Evolutionary conservation across 2,888 invertebrate species (phyloP), one percentile per base, ranked within the genome.

Genomic region (Seira musarum): DNA sequence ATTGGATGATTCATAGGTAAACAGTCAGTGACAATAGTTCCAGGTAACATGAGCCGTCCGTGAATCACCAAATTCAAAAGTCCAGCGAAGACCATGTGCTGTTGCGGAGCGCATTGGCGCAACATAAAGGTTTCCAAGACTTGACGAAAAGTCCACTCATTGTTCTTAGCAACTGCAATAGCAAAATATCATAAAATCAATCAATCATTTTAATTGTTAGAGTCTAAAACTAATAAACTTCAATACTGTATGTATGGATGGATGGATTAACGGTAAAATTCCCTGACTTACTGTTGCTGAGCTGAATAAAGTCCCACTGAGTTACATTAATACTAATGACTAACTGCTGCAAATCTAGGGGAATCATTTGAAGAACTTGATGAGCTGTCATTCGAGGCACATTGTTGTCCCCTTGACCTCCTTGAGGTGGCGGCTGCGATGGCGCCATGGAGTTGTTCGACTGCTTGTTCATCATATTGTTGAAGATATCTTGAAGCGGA

Each of bases 341-440:
- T 53, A 82, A 53, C n/a, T 65, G 72, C 22, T 77, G 77, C 10
- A 82, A 57, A n/a, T 83, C 82, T 22, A 70, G 76, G 17, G 82
- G 83, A 68, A 83, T 69, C 80, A 80, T 73, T 24, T 74, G 69
- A 35, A 83, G 30, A 13, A 82, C 64, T 67, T 83, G 82, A 25
- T 80, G 30, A 13, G 82, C 75, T 15, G 73, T 78, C 63, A 81
- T 30, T 21, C 65, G 71, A 72, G 72, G 72, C 72, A 79, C 68
- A 13, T 40, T 63, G n/a, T 79, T 63, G n/a, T 78, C 78, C 19
- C 64, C 30, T 25, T 49, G 78, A 22, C 46, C 30, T n/a, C n/a
- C n/a, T 13, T 40, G 13, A 2, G 66, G 66, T 40, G 78, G 72
- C 2, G 21, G 19, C n/a, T n/a, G n/a, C n/a, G n/a, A n/a, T n/a